Evolutionary conservation across 2,797 vertebrate genomes (phyloP).

Genomic region (Mus spretus): DNA sequence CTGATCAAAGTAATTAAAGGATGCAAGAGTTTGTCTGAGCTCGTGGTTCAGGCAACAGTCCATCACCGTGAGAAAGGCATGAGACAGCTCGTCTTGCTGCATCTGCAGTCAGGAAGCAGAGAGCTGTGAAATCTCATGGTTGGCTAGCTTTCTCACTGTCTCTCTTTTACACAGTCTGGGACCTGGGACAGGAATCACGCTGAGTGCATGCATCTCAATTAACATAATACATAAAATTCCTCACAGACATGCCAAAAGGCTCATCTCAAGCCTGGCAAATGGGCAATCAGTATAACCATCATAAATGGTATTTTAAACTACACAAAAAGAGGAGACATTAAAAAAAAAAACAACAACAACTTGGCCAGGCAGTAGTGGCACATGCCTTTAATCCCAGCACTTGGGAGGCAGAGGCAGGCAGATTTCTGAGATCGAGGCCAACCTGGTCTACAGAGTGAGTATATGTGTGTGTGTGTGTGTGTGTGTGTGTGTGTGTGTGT

Average conservation of each 20-base stretch:
- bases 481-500: too few relatives aligned
- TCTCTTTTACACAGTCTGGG: not conserved
- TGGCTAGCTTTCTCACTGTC: not conserved
- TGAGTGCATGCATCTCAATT: not conserved
- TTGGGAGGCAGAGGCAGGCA: too few relatives aligned
- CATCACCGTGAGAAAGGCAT: not conserved
- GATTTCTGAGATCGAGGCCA: not conserved
- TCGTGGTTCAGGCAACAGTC: too few relatives aligned
- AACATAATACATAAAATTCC: not conserved
- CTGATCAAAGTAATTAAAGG: not conserved
- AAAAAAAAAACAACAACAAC: not conserved
- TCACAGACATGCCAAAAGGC: not conserved
- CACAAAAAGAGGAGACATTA: not conserved
- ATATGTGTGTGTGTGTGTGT: too few relatives aligned
- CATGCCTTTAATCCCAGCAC: too few relatives aligned
- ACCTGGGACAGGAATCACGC: not conserved
- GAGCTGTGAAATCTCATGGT: too few relatives aligned
- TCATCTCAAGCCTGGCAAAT: not conserved
- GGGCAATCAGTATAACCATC: not conserved
- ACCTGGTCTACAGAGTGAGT: too few relatives aligned
- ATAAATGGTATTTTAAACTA: conserved; percentile 20
- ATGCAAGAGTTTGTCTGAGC: not conserved
- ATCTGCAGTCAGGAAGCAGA: not conserved
- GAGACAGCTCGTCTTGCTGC: not conserved
- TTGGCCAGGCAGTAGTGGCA: too few relatives aligned